Evolutionary conservation across 2,113 vertebrate genomes (phyloP), one percentile per base, ranked within the genome.

Genomic region (Lutjanus erythropterus): DNA sequence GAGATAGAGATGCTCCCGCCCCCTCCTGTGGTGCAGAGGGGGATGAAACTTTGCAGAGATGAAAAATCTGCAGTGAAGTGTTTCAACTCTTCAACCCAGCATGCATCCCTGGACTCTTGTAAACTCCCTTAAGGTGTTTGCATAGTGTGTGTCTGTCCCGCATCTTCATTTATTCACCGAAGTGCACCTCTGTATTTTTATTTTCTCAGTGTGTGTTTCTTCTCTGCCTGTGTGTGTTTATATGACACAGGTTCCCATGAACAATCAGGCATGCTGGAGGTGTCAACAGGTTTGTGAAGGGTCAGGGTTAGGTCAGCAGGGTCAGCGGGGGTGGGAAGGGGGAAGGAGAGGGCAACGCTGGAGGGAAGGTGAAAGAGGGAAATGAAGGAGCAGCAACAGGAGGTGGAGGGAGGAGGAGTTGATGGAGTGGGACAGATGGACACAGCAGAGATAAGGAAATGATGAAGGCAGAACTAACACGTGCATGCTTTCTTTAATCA

Each of bases 341-440:
- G 71, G 49, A 70, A 61, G 71, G 21, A 81, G 77, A 80, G 71
- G 86, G 61, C 44, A 85, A 73, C 78, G 74, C 18, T 77, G 88
- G 69, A 81, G 79, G 72, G 75, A 88, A 86, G 86, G 87, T 90
- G 67, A 87, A 80, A 73, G 70, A 75, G 69, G 33, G 52, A 58
- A 69, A 33, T 15, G 59, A 70, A 59, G 81, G 31, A 56, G 83
- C 33, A 71, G 55, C 62, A 75, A 39, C 6, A 73, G 33, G 27
- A 65, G 78, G 21, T 60, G 84, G 84, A 80, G 84, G 85, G 84
- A 80, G 84, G 85, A 79, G 80, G 71, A 77, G 75, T 71, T 91
- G 90, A 93, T 53, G 77, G 88, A 88, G 78, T 70, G 53, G 73
- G 74, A 89, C 93, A 94, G 90, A 94, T 94, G 92, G 76, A 83